Conservation (phyloP, 2,113 vertebrate genomes). For the Panthera uncia region DNA sequence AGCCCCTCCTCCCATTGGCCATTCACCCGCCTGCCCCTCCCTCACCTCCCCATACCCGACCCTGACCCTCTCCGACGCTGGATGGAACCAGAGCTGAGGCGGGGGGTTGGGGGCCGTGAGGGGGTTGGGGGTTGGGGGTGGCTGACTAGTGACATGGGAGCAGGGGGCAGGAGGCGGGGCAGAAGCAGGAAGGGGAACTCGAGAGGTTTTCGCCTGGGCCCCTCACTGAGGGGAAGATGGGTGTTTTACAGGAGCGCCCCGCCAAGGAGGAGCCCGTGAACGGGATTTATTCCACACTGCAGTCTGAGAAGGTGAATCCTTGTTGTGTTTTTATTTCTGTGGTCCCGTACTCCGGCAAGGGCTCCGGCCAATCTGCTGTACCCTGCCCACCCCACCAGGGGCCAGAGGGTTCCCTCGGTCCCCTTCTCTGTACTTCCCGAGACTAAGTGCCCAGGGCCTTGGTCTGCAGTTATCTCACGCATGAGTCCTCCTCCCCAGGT, state of each 20-base stretch:
- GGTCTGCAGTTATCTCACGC: not conserved
- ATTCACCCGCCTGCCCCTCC: not conserved
- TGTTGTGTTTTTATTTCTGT: not conserved
- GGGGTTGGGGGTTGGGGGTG: not conserved
- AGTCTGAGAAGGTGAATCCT: constrained; percentile 48
- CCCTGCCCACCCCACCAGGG: not conserved
- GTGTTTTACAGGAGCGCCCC: constrained; percentile 50
- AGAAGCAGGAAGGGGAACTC: not conserved
- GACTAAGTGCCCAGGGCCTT: not conserved
- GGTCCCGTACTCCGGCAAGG: not conserved
- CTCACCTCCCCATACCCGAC: not conserved
- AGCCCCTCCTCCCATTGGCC: not conserved
- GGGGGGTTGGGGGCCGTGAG: too few species aligned
- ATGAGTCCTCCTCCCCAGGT: not conserved
- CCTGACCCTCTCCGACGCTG: not conserved
- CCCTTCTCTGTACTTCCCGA: not conserved
- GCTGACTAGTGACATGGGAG: not conserved
- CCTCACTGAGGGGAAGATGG: not conserved
- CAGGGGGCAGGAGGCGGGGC: not conserved
- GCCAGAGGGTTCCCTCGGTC: not conserved
- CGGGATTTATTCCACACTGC: constrained; percentile 24
- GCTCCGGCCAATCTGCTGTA: not conserved
- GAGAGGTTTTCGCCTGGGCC: not conserved
- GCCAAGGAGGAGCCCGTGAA: not conserved
- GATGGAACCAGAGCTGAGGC: not conserved